Base-by-base conservation (phyloP, 2,797 vertebrate genomes). In the Bradypus variegatus region DNA sequence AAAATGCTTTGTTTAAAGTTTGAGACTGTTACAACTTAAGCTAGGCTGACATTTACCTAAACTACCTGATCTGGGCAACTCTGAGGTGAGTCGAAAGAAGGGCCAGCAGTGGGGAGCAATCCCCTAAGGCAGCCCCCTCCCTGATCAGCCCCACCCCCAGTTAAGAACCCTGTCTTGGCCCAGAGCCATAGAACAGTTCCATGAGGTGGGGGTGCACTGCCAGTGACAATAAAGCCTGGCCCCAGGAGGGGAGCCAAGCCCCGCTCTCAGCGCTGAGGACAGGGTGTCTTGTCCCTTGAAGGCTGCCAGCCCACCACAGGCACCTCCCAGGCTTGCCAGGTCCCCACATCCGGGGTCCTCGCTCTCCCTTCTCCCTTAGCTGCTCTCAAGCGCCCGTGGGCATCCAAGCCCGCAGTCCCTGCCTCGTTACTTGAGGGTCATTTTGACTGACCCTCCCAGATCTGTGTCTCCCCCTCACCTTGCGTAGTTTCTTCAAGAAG, bases 311-410 rank as follows among this genome's bases (percentile, higher is more conserved):
- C 25, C 1, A 58, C 38, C 78, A 62, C 60, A 77, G 53, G 91
- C 93, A 81, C 73, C 91, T 41, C 67, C 23, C 41, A 92, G 76
- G 60, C 58, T 82, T 86, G 79, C 88, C 88, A 91, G 79, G 23
- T 33, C 91, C 67, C 48, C 70, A 3, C 82, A 55, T 53, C 48
- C 88, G 87, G 33, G 69, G 33, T 81, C 72, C 91, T 23, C 2
- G 1, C 77, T 31, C 36, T 31, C 16, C 45, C 5, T 55, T 75
- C 62, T 62, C 31, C 33, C 31, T 70, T 15, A 67, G 48, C 33
- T 82, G 60, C 45, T 76, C 64, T 67, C 7, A 0, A 48, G 67
- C 48, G 41, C 48, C 60, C 10, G 11, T n/a, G 60, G 45, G 13
- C 29, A 55, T 65, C 64, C 2, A 25, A 12, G 14, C 76, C 25